phyloP scores from a whole-genome alignment of 2,113 vertebrate species.

The Campylorhamphus procurvoides region DNA sequence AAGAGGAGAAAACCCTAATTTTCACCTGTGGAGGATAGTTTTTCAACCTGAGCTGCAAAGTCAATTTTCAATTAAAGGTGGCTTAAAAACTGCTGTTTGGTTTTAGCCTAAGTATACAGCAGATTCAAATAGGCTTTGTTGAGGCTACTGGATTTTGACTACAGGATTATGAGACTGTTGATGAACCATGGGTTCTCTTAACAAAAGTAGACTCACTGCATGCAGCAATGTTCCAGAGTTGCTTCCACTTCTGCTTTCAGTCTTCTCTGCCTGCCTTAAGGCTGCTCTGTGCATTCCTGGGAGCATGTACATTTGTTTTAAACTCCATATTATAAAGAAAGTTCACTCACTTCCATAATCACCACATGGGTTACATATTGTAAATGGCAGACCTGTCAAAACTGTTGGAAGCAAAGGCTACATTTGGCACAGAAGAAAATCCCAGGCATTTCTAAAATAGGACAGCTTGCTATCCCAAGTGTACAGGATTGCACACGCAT shows the following conservation, averaged over 20 bases:
- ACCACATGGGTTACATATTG: not conserved
- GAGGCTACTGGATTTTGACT: not conserved
- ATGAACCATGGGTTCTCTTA: not conserved
- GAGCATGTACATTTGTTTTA: not conserved
- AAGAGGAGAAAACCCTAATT: not conserved
- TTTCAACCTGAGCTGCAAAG: not conserved
- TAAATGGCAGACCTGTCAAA: not conserved
- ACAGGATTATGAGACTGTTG: not conserved
- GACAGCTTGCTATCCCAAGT: not conserved
- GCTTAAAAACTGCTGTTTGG: not conserved
- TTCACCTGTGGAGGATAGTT: not conserved
- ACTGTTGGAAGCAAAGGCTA: not conserved
- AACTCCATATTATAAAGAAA: not conserved
- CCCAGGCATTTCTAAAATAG: not conserved
- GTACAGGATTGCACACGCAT: not conserved
- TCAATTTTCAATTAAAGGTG: not conserved
- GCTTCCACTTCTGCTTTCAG: not conserved
- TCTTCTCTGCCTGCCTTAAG: not conserved
- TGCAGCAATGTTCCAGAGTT: not conserved
- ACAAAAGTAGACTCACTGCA: not conserved
- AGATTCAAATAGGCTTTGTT: not conserved
- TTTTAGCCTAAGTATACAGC: not conserved
- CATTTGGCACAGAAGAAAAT: not conserved
- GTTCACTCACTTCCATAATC: not conserved
- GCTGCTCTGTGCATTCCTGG: not conserved